A percentile compares a stretch with the other conserved stretches of the same genome.
Evolutionary conservation across 2,113 vertebrate species (phyloP).

Genomic region (Pithys albifrons): DNA sequence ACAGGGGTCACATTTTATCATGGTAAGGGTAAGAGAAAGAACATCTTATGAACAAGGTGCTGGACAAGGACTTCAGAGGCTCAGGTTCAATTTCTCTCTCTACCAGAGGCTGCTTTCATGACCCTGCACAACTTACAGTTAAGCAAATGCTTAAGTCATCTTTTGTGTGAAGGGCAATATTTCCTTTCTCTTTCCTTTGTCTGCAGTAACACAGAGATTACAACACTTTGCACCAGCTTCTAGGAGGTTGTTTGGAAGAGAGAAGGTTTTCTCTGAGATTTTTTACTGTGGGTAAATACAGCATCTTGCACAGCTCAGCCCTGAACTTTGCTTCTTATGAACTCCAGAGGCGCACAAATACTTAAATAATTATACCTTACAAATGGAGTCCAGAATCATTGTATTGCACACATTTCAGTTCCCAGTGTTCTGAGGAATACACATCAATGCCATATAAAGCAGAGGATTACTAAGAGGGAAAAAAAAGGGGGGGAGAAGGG

Average conservation of each 20-base stretch:
- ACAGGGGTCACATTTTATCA: neutral
- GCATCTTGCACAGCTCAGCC: neutral
- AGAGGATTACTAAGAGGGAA: neutral
- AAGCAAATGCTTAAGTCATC: neutral
- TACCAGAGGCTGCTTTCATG: neutral
- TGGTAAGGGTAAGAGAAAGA: neutral
- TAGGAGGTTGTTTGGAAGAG: neutral
- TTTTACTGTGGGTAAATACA: neutral
- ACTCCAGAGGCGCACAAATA: neutral
- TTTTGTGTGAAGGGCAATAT: neutral
- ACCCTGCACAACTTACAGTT: neutral
- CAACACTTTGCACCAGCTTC: neutral
- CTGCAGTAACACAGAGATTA: neutral
- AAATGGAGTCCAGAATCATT: neutral
- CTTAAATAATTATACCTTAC: neutral
- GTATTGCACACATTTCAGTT: neutral
- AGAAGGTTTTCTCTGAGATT: neutral
- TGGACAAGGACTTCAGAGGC: neutral
- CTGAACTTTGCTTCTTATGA: neutral
- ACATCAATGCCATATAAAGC: neutral
- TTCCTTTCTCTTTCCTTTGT: neutral
- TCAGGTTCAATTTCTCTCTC: neutral
- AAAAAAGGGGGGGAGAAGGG: fast-evolving
- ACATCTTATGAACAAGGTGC: neutral
- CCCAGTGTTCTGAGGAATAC: neutral